Evolutionary conservation across 2,888 invertebrate species (phyloP), one percentile per base, ranked within the genome.

Genomic region (Piscicola geometra): DNA sequence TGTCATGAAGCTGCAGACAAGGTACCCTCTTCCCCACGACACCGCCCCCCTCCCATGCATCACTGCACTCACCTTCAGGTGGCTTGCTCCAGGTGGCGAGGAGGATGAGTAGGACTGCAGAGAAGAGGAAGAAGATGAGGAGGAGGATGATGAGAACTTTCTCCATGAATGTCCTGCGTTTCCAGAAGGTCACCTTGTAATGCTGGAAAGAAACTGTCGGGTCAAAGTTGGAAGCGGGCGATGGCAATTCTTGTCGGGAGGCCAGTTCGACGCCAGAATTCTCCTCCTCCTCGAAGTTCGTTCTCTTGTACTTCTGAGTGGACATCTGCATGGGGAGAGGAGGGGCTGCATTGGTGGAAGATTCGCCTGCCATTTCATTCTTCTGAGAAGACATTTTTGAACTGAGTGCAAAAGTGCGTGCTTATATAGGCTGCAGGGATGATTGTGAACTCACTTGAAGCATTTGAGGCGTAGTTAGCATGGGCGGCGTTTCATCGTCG

Each of bases 241-340:
- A 83, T 21, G 83, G 71, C 21, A 68, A 5, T 52, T 73, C 73
- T 21, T 33, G 35, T 15, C 35, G 73, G n/a, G 64, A 36, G 3
- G 35, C 52, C n/a, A 30, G n/a, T 30, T 81, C 82, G 35, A 81
- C 82, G 0, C 83, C 82, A 30, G 82, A 78, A 50, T 77, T 80
- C 64, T 84, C 84, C 75, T 85, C 85, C 74, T 85, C 84, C n/a
- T 85, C 85, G 79, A 85, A 84, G 78, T 83, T 84, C 28, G 85
- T 85, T 35, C 84, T 81, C 76, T 82, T 83, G 80, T 85, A 85
- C 76, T 84, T 82, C 78, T 85, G 84, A 64, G 82, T 82, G 18
- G 83, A 82, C 85, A 85, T 84, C 85, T 85, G 81, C 15, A 77
- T 77, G 1, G 70, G 21, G n/a, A n/a, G n/a, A n/a, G n/a, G n/a